Evolutionary conservation across 2,113 vertebrate genomes (phyloP).

Genomic region (Pantherophis guttatus): DNA sequence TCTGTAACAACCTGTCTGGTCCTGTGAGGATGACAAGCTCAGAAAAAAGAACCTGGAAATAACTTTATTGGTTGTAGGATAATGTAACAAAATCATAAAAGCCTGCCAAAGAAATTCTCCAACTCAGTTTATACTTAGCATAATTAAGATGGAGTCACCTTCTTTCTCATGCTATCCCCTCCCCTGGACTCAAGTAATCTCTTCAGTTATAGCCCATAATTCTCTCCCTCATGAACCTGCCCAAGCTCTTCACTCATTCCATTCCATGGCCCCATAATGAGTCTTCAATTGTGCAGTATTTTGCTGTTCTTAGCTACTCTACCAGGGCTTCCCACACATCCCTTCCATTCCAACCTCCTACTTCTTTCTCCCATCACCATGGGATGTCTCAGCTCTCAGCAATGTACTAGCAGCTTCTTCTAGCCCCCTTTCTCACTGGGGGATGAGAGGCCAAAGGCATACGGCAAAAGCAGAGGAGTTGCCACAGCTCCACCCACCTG

Average conservation of each 20-base stretch:
- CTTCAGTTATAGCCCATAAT: not conserved
- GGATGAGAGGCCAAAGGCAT: not conserved
- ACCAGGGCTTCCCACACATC: not conserved
- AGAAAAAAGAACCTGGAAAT: not conserved
- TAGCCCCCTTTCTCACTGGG: not conserved
- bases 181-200: not conserved
- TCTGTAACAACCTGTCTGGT: not conserved
- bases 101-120: not conserved
- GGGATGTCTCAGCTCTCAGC: not conserved
- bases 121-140: not conserved
- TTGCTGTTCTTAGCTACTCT: not conserved
- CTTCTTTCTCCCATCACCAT: not conserved
- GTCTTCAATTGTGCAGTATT: not conserved
- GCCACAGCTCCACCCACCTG: not conserved
- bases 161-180: not conserved
- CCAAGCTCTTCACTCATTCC: not conserved
- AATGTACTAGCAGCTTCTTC: not conserved
- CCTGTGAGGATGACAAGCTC: not conserved
- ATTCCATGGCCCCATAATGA: not conserved
- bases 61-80: not conserved
- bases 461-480: not conserved
- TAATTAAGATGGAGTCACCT: not conserved
- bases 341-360: not conserved
- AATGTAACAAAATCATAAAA: not conserved
- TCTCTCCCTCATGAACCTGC: not conserved